These are phyloP conservation scores for Epsilonema sp. DNA, from an alignment of 2,888 invertebrate species.

Conservation along the genomic window DNA sequence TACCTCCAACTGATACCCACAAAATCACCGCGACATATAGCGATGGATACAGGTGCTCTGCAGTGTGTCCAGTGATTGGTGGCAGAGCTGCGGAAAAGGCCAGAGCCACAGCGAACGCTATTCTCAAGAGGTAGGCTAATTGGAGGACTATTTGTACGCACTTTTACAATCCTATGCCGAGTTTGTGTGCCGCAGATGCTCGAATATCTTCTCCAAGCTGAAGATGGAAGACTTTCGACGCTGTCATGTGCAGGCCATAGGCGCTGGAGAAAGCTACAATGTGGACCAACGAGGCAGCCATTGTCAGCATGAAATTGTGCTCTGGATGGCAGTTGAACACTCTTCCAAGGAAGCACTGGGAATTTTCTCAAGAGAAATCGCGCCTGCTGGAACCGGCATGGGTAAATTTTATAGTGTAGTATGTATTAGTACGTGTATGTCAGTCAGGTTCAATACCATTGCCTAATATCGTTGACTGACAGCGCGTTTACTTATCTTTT, in stretches of 20 bases:
- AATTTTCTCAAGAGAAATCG: slow-evolving; percentile 35
- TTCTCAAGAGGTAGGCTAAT: slow-evolving; percentile 28
- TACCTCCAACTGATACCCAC: no score
- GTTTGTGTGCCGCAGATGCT: slow-evolving; percentile 16
- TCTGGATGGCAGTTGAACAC: slow-evolving; percentile 37
- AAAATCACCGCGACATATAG: slow-evolving; percentile 35
- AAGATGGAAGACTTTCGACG: slow-evolving; percentile 31
- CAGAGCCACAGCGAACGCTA: slow-evolving; percentile 32
- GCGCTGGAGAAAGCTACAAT: slow-evolving; percentile 34
- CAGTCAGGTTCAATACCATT: no score
- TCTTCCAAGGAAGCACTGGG: slow-evolving; percentile 34
- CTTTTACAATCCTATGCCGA: not conserved
- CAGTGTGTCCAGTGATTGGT: slow-evolving; percentile 33
- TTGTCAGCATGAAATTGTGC: no score
- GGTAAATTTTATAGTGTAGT: no score
- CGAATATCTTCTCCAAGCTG: slow-evolving; percentile 25
- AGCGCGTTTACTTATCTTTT: slow-evolving; percentile 1
- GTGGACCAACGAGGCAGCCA: slow-evolving; percentile 7
- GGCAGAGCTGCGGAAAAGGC: slow-evolving; percentile 32
- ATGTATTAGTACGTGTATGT: no score
- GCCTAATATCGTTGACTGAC: no score
- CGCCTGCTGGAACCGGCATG: slow-evolving; percentile 38
- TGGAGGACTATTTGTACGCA: no score
- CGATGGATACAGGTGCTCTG: slow-evolving; percentile 34
- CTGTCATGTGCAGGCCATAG: slow-evolving; percentile 32